Conservation (phyloP, 2,113 vertebrate genomes). For the Prunella fulvescens region DNA sequence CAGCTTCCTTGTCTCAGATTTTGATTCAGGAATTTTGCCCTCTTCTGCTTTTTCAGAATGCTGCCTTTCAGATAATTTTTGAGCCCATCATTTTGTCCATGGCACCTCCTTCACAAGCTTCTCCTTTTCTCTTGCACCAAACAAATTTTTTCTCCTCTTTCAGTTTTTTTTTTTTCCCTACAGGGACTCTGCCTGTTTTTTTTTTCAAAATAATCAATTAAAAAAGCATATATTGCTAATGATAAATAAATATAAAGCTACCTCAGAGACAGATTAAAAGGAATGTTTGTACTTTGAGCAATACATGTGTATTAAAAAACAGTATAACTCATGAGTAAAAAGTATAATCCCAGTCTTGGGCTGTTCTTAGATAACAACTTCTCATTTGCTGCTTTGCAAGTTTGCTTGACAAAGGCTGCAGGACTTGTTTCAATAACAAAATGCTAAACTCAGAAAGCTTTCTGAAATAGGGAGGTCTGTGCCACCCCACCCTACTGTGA, state of each 20-base stretch:
- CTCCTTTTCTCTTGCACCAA: background rate
- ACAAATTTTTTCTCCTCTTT: background rate
- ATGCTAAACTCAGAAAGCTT: background rate
- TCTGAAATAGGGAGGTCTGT: background rate
- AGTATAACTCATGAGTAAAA: background rate
- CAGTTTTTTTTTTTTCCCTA: background rate
- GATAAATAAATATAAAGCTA: background rate
- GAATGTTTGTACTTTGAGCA: background rate
- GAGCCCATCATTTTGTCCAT: conserved; percentile 21
- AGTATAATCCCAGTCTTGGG: background rate
- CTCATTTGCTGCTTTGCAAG: background rate
- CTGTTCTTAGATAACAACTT: background rate
- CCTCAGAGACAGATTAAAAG: background rate
- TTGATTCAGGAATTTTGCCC: background rate
- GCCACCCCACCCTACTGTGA: background rate
- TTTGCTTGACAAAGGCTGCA: background rate
- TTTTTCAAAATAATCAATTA: background rate
- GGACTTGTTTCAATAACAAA: background rate
- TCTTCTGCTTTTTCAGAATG: background rate
- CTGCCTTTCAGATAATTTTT: background rate
- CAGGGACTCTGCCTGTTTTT: background rate
- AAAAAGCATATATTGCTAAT: background rate
- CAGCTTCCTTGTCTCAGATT: background rate
- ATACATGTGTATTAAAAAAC: background rate
- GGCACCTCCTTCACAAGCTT: background rate